A percentile compares a stretch with the other conserved stretches of the same genome.
phyloP scores from a whole-genome alignment of 2,797 vertebrate species.

The Lerista edwardsae region DNA sequence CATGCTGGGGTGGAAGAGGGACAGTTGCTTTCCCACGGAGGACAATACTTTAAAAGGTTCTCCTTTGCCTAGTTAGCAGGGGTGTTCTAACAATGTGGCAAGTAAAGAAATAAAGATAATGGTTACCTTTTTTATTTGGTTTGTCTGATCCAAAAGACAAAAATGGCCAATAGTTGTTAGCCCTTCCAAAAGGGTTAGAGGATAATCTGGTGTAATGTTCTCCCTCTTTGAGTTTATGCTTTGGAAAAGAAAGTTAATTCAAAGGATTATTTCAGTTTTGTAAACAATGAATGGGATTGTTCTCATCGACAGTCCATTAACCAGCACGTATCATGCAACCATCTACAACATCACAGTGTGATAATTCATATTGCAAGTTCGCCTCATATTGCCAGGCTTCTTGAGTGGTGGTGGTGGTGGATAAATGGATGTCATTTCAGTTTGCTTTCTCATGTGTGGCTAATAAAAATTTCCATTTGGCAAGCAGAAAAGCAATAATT shows the following conservation, averaged over 20 bases:
- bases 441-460: neutral
- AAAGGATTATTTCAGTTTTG: neutral
- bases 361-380: neutral
- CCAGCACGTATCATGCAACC: neutral
- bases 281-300: neutral
- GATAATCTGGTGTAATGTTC: slow-evolving; percentile 95
- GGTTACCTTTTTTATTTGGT: slow-evolving; percentile 83
- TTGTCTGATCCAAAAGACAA: slow-evolving; percentile 89
- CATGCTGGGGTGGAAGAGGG: too few relatives aligned
- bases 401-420: neutral
- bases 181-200: slow-evolving; percentile 93
- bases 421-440: neutral
- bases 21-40: too few relatives aligned
- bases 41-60: too few relatives aligned
- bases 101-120: neutral
- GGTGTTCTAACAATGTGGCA: neutral
- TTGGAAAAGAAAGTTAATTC: slow-evolving; percentile 30
- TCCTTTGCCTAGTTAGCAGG: too few relatives aligned
- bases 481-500: neutral
- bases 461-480: too few relatives aligned
- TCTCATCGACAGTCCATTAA: neutral
- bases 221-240: slow-evolving; percentile 86
- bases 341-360: neutral
- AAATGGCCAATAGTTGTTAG: slow-evolving; percentile 93
- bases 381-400: neutral